Base-by-base conservation (phyloP, 2,113 vertebrate genomes). In the Pelobates fuscus region DNA sequence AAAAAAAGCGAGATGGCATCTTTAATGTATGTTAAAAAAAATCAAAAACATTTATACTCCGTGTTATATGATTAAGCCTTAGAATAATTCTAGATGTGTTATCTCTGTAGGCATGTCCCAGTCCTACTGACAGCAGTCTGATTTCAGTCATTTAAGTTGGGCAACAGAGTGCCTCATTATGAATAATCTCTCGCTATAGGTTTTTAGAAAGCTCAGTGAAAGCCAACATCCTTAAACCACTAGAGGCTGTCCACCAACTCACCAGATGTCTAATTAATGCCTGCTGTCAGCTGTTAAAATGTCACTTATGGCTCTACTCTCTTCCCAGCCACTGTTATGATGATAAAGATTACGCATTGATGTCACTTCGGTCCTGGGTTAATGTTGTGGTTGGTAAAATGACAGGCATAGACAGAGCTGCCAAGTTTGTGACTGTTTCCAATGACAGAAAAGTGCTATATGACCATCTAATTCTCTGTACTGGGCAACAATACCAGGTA, bases 401-500 rank as follows among this genome's bases (percentile, higher is more conserved):
- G 94, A 93, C 86, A 17, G 86, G 82, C 83, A 95, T 99, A 80
- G 84, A 95, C 82, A 90, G 95, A 15, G 64, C 86, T 59, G 92
- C 90, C 84, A 96, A 94, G 79, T 83, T 89, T 0, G 81, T 98
- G 0, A 59, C 89, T 0, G 83, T 98, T 80, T 92, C 91, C n/a
- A 67, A 80, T 0, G 82, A 81, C 0, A 77, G 78, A 52, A 84
- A 80, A 8, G 88, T 99, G 8, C 86, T 86, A 0, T 99, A 98
- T 0, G 94, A 99, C 79, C 88, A 94, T 83, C 94, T 98, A 61
- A 72, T 98, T 75, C 92, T 99, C 71, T 96, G 95, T 37, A 94
- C 87, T 0, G 97, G 97, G 6, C 92, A 91, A 81, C 94, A 91
- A 79, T 97, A 96, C 86, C 94, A 94, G 94, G 97, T 97, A 67